phyloP scores from a whole-genome alignment of 2,113 vertebrate species.

The Lethenteron camtschaticum region DNA sequence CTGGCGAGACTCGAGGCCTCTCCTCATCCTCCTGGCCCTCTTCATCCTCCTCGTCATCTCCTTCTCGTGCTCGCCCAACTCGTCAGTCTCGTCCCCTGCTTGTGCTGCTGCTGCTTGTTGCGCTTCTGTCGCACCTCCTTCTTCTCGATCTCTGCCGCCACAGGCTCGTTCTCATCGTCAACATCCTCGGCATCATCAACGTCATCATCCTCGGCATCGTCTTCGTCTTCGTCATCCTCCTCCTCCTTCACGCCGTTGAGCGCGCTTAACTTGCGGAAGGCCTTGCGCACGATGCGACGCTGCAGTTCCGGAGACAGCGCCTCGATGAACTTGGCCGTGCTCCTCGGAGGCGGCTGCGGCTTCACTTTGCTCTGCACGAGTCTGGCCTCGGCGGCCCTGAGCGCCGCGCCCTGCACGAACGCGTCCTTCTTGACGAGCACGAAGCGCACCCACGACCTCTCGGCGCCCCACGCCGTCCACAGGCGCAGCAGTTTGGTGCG shows the following conservation, averaged over 20 bases:
- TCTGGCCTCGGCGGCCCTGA: constrained; percentile 34
- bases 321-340: neutral
- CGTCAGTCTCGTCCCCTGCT: constrained; percentile 21
- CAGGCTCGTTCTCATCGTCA: too few species aligned
- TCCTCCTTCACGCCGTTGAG: constrained; percentile 13
- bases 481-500: constrained; percentile 65
- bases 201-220: too few species aligned
- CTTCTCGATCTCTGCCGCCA: constrained; percentile 21
- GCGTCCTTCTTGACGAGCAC: constrained; percentile 52
- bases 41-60: too few species aligned
- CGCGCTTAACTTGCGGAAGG: neutral
- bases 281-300: constrained; percentile 3
- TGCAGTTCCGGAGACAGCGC: constrained; percentile 1
- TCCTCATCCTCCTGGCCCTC: too few species aligned
- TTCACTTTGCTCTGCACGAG: constrained; percentile 5
- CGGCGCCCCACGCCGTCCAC: constrained; percentile 77
- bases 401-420: constrained; percentile 36
- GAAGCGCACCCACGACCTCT: constrained; percentile 54
- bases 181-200: too few species aligned
- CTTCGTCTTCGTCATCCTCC: constrained; percentile 33
- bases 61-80: constrained; percentile 30
- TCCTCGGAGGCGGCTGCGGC: neutral
- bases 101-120: constrained; percentile 56
- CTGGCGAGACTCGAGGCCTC: too few species aligned
- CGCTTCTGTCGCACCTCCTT: constrained; percentile 76